These are phyloP conservation scores for Pteronura brasiliensis DNA, from an alignment of 2,113 vertebrate species.

Conservation along the genomic window DNA sequence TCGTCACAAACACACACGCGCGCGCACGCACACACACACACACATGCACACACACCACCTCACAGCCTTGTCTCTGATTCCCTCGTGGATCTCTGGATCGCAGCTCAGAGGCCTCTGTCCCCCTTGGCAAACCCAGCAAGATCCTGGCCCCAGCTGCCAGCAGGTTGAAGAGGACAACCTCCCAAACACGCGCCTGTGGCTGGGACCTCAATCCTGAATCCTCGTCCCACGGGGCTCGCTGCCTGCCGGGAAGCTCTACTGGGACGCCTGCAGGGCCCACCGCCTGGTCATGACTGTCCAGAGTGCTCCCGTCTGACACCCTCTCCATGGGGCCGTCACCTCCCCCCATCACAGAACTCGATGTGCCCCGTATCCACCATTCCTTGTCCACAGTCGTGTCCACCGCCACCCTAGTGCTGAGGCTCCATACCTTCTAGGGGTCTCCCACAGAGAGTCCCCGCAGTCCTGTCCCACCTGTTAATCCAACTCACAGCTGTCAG, in stretches of 20 bases:
- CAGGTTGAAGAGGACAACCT: neutral
- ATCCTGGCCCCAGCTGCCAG: neutral
- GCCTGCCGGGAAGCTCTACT: neutral
- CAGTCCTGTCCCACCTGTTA: neutral
- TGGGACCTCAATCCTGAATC: neutral
- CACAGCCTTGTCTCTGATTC: neutral
- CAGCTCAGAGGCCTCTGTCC: neutral
- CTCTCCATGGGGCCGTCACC: neutral
- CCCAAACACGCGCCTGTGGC: neutral
- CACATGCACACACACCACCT: neutral
- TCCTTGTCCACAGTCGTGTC: neutral
- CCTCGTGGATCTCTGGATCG: neutral
- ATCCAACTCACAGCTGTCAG: neutral
- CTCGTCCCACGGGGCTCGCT: neutral
- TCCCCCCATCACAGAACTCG: neutral
- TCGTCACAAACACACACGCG: neutral
- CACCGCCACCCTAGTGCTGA: neutral
- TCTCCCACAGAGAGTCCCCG: neutral
- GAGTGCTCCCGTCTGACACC: neutral
- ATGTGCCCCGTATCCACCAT: neutral
- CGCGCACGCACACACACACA: fast-evolving
- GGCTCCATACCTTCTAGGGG: neutral
- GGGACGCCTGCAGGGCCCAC: neutral
- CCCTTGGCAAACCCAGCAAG: neutral
- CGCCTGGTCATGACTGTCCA: neutral